Conservation (phyloP, 2,113 vertebrate species). For the Phrynocephalus versicolor region DNA sequence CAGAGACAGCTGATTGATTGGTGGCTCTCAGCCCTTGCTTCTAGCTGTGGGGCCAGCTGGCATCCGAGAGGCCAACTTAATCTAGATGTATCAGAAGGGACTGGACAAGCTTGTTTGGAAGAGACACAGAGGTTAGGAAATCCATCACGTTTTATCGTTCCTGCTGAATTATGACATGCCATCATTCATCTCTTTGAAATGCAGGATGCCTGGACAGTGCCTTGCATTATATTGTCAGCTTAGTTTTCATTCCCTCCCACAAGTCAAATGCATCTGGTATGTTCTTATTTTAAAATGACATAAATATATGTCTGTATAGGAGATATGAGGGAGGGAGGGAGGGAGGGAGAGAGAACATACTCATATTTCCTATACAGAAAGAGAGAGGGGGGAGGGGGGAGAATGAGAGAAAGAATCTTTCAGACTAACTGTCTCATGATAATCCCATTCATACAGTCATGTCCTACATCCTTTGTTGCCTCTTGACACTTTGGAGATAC, state of each 20-base stretch:
- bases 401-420: conserved; percentile 34
- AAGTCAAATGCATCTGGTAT: conserved; percentile 49
- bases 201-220: conserved; percentile 49
- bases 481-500: rapidly evolving
- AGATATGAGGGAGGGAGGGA: not conserved
- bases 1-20: not conserved
- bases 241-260: conserved; percentile 46
- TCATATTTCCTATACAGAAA: conserved; percentile 25
- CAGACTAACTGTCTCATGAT: conserved; percentile 25
- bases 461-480: not conserved
- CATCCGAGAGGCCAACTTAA: conserved; percentile 28
- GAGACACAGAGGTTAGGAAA: conserved; percentile 65
- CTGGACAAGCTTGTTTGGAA: conserved; percentile 52
- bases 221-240: conserved; percentile 55
- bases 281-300: conserved; percentile 55
- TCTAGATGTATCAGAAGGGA: conserved; percentile 50
- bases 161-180: conserved; percentile 60
- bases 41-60: conserved; percentile 30
- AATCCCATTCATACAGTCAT: not conserved
- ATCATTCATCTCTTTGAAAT: conserved; percentile 64
- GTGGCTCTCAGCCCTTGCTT: conserved; percentile 5
- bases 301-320: conserved; percentile 40
- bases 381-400: no score
- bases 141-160: conserved; percentile 66
- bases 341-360: not conserved